These are phyloP conservation scores for Limnephilus auricula DNA, from an alignment of 2,888 invertebrate species.

Conservation along the genomic window DNA sequence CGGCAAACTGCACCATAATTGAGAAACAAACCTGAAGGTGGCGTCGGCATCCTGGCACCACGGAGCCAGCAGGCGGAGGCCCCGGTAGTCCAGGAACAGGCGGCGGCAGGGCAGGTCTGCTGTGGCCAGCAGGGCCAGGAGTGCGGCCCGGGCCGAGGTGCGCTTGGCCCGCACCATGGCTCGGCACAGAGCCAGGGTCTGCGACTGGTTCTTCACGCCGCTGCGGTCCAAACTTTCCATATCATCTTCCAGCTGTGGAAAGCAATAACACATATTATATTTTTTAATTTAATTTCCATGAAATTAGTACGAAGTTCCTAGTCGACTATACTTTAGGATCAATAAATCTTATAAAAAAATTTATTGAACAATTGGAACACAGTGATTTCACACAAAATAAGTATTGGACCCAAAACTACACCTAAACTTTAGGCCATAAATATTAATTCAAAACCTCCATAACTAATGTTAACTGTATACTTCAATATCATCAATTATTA, in stretches of 20 bases:
- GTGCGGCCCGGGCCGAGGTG: slow-evolving; percentile 83
- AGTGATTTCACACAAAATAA: too few species aligned
- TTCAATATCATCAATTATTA: too few species aligned
- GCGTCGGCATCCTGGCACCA: slow-evolving; percentile 90
- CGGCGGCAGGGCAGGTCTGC: slow-evolving; percentile 90
- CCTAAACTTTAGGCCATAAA: too few species aligned
- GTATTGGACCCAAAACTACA: too few species aligned
- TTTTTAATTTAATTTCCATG: too few species aligned
- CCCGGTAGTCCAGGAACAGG: slow-evolving; percentile 95
- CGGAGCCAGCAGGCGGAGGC: slow-evolving; percentile 91
- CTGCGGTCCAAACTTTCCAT: slow-evolving; percentile 87
- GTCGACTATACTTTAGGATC: too few species aligned
- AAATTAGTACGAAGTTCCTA: not conserved
- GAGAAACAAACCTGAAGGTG: slow-evolving; percentile 72
- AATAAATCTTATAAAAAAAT: too few species aligned
- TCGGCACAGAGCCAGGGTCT: slow-evolving; percentile 92
- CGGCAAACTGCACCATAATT: not conserved
- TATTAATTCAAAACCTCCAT: too few species aligned
- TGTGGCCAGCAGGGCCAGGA: slow-evolving; percentile 87
- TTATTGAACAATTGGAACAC: too few species aligned
- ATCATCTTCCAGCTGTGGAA: slow-evolving; percentile 89
- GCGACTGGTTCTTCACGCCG: slow-evolving; percentile 92
- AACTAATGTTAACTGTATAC: too few species aligned
- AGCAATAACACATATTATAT: slow-evolving; percentile 61
- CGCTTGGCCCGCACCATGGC: slow-evolving; percentile 95